Conservation (phyloP, 2,888 invertebrate genomes). For the Caenorhabditis drosophilae region DNA sequence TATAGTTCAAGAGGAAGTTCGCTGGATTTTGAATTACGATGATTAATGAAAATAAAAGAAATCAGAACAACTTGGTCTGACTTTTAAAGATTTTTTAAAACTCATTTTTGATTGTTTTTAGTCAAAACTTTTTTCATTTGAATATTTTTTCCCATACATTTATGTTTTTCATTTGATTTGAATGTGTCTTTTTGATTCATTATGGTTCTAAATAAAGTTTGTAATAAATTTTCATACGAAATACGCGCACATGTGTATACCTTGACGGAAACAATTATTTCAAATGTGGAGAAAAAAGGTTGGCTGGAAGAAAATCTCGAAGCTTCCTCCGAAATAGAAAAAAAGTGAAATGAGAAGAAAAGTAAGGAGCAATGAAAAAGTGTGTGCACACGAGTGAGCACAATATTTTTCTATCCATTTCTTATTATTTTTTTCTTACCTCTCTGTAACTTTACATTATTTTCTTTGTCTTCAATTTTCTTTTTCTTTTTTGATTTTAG, state of each 20-base stretch:
- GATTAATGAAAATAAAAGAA: no score
- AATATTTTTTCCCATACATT: no score
- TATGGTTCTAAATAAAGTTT: no score
- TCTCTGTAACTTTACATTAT: neutral
- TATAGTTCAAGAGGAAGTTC: slow-evolving; percentile 22
- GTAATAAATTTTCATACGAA: no score
- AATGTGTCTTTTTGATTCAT: no score
- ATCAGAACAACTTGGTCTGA: no score
- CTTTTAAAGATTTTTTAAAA: neutral
- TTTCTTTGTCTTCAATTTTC: no score
- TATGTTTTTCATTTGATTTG: no score
- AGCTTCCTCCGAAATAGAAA: slow-evolving; percentile 9
- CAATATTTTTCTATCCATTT: slow-evolving; percentile 8
- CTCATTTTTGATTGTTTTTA: neutral
- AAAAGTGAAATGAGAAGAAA: neutral
- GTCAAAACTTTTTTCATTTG: slow-evolving; percentile 1
- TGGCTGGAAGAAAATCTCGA: no score
- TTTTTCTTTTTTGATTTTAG: no score
- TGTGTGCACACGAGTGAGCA: slow-evolving; percentile 31
- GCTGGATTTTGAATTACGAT: slow-evolving; percentile 36
- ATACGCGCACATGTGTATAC: slow-evolving; percentile 10
- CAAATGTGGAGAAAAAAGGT: no score
- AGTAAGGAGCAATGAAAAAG: slow-evolving; percentile 8
- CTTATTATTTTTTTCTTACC: slow-evolving; percentile 15
- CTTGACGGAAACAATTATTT: slow-evolving; percentile 32